Conservation (phyloP, 2,797 vertebrate genomes). For the Prionace glauca region DNA sequence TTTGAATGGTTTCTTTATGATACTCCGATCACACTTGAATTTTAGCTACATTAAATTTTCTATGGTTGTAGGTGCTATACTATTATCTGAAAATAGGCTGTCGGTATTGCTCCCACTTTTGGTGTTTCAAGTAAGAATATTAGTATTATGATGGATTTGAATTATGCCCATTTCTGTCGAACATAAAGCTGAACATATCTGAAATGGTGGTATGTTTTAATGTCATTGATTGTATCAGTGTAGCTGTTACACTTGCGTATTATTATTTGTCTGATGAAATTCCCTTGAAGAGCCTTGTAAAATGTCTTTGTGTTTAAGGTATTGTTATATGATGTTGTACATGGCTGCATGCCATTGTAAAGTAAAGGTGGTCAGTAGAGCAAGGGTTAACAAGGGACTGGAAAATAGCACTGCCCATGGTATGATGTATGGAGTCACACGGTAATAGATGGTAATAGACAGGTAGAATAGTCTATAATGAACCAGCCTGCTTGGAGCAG, state of each 20-base stretch:
- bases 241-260: background rate
- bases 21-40: background rate
- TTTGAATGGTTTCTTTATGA: background rate
- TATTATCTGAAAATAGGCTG: background rate
- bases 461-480: too few species aligned
- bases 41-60: background rate
- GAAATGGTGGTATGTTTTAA: background rate
- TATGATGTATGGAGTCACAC: too few species aligned
- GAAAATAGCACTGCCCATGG: too few species aligned
- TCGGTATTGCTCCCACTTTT: background rate
- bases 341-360: too few species aligned
- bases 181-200: background rate
- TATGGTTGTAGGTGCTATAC: background rate
- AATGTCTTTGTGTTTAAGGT: background rate
- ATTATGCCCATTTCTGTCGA: background rate
- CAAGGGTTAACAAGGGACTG: too few species aligned
- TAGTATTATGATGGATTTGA: background rate
- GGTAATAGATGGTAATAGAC: too few species aligned
- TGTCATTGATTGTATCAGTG: background rate
- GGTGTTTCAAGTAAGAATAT: background rate
- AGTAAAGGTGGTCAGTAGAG: too few species aligned
- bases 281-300: background rate
- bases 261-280: background rate
- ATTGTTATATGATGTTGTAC: too few species aligned
- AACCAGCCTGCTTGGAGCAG: too few species aligned